These are phyloP conservation scores for Zaprionus lachaisei DNA, from an alignment of 1,140 invertebrate genomes.

Conservation along the genomic window DNA sequence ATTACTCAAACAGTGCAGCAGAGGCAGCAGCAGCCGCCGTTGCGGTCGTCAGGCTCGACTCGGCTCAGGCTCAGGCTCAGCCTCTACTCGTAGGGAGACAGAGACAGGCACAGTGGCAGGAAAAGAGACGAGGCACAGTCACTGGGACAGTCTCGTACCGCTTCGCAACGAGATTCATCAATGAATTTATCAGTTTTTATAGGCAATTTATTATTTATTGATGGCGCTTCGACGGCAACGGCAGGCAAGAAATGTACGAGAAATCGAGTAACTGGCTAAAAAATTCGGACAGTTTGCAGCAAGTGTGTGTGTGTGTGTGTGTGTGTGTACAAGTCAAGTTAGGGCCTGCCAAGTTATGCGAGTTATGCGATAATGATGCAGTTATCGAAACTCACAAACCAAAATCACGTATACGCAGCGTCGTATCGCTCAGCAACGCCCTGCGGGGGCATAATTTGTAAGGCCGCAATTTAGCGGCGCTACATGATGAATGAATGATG, in stretches of 20 bases:
- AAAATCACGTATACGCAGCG: conserved; percentile 54
- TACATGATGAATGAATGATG: conserved; percentile 16
- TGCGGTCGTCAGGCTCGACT: not conserved
- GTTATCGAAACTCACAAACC: not conserved
- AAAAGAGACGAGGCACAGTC: not conserved
- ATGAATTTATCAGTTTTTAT: conserved; percentile 82
- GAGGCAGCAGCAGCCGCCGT: not conserved
- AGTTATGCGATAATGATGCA: conserved; percentile 67
- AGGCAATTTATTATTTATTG: conserved; percentile 82
- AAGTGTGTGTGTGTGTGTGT: conserved; percentile 9
- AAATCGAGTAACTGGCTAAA: conserved; percentile 27
- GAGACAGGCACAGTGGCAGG: not conserved
- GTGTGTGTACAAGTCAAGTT: not conserved
- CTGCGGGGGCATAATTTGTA: conserved; percentile 5
- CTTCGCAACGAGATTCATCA: conserved; percentile 63
- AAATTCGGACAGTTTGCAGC: conserved; percentile 12
- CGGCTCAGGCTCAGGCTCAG: not conserved
- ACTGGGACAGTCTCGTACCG: too few species aligned
- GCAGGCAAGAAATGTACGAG: not conserved
- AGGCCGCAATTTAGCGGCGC: conserved; percentile 18
- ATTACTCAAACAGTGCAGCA: conserved; percentile 64
- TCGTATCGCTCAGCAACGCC: not conserved
- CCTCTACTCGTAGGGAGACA: not conserved
- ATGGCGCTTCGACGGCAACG: conserved; percentile 36
- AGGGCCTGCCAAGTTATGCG: not conserved